Evolutionary conservation across 2,888 invertebrate species (phyloP).

Genomic region (Aspidiotus destructor): DNA sequence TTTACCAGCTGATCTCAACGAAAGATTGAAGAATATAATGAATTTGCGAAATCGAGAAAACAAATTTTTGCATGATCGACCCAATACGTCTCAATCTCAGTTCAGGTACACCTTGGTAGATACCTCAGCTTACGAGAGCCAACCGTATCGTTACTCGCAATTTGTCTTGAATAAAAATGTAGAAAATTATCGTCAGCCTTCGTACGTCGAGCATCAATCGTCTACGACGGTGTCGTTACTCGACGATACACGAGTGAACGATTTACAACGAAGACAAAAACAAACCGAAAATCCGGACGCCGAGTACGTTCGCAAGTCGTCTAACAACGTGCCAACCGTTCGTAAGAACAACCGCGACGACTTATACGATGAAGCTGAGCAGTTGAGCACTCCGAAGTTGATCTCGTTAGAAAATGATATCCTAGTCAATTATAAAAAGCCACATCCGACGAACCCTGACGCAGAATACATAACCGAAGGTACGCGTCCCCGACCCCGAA

Average conservation of each 20-base stretch:
- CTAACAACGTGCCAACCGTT: constrained; percentile 4
- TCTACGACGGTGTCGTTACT: constrained; percentile 25
- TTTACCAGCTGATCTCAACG: constrained; percentile 23
- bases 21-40: constrained; percentile 23
- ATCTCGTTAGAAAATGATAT: constrained; percentile 46
- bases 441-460: constrained; percentile 56
- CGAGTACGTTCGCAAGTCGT: constrained; percentile 43
- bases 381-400: constrained; percentile 17
- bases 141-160: background rate
- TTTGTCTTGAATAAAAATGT: constrained; percentile 1
- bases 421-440: constrained; percentile 57
- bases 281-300: constrained; percentile 54
- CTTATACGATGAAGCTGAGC: background rate
- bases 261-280: constrained; percentile 54
- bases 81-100: background rate
- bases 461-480: constrained; percentile 48
- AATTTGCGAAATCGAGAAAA: background rate
- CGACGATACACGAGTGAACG: constrained; percentile 59
- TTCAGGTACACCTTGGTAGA: constrained; percentile 17
- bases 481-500: background rate
- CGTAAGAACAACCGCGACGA: constrained; percentile 3
- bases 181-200: constrained; percentile 11
- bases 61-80: background rate
- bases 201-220: constrained; percentile 18
- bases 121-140: background rate